Evolutionary conservation across 2,113 vertebrate species (phyloP).

Genomic region (Acrocephalus kingi): DNA sequence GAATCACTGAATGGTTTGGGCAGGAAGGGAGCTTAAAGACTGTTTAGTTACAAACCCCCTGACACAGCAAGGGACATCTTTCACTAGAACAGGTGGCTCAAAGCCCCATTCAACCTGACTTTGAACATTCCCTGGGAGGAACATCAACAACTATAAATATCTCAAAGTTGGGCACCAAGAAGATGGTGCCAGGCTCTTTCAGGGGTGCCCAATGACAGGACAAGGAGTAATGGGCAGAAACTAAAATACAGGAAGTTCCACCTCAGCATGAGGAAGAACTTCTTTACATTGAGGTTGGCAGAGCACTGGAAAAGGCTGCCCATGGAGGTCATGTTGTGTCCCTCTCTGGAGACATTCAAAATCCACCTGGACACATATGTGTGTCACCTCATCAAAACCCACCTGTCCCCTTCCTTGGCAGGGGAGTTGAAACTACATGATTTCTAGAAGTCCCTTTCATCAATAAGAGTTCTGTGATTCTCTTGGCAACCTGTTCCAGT

Average conservation of each 20-base stretch:
- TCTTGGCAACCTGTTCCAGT: not conserved
- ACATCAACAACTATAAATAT: not conserved
- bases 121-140: not conserved
- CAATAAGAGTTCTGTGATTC: not conserved
- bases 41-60: not conserved
- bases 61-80: not conserved
- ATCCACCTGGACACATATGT: not conserved
- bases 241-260: not conserved
- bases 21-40: not conserved
- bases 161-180: not conserved
- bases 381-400: not conserved
- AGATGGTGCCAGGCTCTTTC: not conserved
- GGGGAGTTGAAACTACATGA: not conserved
- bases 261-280: not conserved
- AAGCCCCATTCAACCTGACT: not conserved
- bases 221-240: not conserved
- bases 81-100: not conserved
- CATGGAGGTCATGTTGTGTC: not conserved
- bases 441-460: not conserved
- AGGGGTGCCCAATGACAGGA: not conserved
- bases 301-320: not conserved
- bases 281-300: not conserved
- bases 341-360: not conserved
- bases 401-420: not conserved
- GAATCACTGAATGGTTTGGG: not conserved